These are phyloP conservation scores for Clavelina lepadiformis DNA, from an alignment of 23 tunicate species.

Conservation along the genomic window DNA sequence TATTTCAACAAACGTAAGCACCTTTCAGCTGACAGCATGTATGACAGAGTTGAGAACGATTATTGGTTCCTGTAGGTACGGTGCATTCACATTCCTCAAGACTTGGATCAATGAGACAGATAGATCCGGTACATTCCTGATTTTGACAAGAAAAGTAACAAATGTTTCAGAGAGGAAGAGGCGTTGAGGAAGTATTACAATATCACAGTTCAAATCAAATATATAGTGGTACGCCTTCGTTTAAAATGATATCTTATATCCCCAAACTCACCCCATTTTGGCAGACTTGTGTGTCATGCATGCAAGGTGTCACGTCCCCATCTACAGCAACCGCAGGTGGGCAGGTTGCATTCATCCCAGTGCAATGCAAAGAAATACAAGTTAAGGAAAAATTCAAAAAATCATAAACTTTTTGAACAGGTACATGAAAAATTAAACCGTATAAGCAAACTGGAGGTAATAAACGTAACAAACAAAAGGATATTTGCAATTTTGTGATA, in stretches of 20 bases:
- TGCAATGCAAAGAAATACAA: constrained; percentile 2
- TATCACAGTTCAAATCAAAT: too few relatives aligned
- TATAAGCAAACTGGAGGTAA: background rate
- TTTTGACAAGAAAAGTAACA: background rate
- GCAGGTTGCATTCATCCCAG: constrained; percentile 36
- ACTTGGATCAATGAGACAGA: constrained; percentile 39
- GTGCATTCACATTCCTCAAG: constrained; percentile 76
- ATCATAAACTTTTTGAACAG: constrained; percentile 1
- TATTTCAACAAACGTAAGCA: background rate
- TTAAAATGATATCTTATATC: too few relatives aligned
- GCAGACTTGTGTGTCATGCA: constrained; percentile 67
- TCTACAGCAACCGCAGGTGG: constrained; percentile 44
- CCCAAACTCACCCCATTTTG: constrained; percentile 47
- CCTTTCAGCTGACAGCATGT: constrained; percentile 79
- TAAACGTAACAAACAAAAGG: constrained; percentile 21
- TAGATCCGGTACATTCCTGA: constrained; percentile 87
- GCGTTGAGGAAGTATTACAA: too few relatives aligned
- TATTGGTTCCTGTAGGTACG: constrained; percentile 45
- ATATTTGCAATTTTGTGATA: constrained; percentile 64
- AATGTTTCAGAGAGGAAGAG: background rate
- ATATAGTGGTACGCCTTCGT: background rate
- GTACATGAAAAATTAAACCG: background rate
- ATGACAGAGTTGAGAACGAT: constrained; percentile 60
- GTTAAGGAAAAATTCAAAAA: background rate
- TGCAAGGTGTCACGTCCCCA: constrained; percentile 32